Percentiles rank a stretch among this genome's conserved stretches.
Conservation (phyloP, 2,888 invertebrate species). For the Clusia tigrina region DNA sequence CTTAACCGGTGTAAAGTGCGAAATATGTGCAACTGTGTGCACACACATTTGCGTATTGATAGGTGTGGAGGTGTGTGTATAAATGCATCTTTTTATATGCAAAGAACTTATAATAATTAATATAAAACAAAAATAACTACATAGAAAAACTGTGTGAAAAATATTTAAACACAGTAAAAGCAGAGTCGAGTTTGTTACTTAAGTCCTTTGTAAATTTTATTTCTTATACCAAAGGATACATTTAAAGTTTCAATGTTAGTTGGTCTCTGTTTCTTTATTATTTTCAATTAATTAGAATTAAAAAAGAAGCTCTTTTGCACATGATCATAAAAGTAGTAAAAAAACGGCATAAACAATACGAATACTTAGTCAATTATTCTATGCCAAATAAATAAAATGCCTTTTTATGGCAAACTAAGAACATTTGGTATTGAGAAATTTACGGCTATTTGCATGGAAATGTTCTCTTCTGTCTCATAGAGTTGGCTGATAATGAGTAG, state of each 20-base stretch:
- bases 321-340: too few relatives aligned
- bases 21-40: background rate
- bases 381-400: too few relatives aligned
- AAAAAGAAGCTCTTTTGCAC: background rate
- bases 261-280: too few relatives aligned
- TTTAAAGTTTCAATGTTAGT: too few relatives aligned
- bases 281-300: conserved; percentile 14
- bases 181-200: conserved; percentile 37
- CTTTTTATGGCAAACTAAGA: too few relatives aligned
- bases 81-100: background rate
- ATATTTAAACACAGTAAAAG: background rate
- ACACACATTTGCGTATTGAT: background rate
- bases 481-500: too few relatives aligned
- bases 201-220: conserved; percentile 35
- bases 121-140: background rate
- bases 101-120: background rate
- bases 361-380: too few relatives aligned
- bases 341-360: too few relatives aligned
- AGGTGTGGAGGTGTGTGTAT: background rate
- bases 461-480: too few relatives aligned
- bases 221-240: too few relatives aligned
- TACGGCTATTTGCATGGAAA: too few relatives aligned
- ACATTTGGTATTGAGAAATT: too few relatives aligned
- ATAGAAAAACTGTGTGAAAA: conserved; percentile 10
- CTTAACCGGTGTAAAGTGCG: conserved; percentile 6